Conservation (phyloP, 2,797 vertebrate species). For the Chiroxiphia lanceolata region DNA sequence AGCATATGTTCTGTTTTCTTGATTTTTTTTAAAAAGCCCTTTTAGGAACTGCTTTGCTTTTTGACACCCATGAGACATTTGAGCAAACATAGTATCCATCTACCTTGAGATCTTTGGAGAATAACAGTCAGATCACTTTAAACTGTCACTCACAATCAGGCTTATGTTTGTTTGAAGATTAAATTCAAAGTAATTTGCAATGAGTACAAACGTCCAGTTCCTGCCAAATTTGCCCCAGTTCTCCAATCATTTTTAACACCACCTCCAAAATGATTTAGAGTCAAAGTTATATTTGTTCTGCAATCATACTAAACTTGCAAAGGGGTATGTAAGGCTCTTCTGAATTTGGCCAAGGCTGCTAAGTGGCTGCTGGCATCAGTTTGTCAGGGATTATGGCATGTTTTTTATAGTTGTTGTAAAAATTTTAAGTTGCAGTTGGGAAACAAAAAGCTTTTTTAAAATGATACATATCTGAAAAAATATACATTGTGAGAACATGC, state of each 20-base stretch:
- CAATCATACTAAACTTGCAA: not conserved
- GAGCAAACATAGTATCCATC: not conserved
- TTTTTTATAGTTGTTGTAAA: slow-evolving; percentile 59
- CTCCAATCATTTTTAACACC: not conserved
- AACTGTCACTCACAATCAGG: not conserved
- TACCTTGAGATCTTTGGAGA: not conserved
- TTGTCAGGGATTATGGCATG: slow-evolving; percentile 38
- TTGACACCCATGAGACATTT: not conserved
- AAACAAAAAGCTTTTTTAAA: slow-evolving; percentile 57
- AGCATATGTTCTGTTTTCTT: slow-evolving; percentile 4
- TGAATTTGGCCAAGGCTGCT: slow-evolving; percentile 45
- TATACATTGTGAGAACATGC: not conserved
- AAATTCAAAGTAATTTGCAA: not conserved
- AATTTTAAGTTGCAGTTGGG: slow-evolving; percentile 49
- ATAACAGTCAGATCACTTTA: not conserved
- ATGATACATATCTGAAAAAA: slow-evolving; percentile 32
- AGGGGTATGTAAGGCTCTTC: not conserved
- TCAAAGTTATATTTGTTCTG: slow-evolving; percentile 43
- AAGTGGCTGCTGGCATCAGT: slow-evolving; percentile 37
- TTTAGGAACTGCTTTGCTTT: not conserved
- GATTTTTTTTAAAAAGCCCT: not conserved
- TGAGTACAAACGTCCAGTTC: not conserved
- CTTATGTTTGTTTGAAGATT: not conserved
- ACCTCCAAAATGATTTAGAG: not conserved
- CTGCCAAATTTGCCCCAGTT: slow-evolving; percentile 28